Evolutionary conservation across 2,888 invertebrate genomes (phyloP).

Genomic region (Ormyrus rosae): DNA sequence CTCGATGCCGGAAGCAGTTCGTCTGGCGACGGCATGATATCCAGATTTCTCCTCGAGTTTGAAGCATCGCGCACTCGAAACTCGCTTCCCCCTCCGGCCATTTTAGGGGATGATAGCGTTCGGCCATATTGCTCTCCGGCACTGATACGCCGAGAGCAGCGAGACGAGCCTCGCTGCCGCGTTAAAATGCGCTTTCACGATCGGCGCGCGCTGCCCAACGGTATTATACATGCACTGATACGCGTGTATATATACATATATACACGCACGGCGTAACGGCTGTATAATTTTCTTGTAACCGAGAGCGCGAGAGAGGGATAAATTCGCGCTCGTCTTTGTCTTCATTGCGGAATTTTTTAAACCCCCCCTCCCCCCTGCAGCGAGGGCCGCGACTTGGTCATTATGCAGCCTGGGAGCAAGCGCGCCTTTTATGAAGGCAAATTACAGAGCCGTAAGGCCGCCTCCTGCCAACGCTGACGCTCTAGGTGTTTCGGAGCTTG

Average conservation of each 20-base stretch:
- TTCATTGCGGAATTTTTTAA: constrained; percentile 54
- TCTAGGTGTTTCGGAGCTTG: constrained; percentile 63
- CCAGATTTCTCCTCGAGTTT: neutral
- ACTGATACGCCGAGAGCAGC: neutral
- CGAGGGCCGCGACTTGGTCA: constrained; percentile 58
- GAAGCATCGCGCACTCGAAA: constrained; percentile 24
- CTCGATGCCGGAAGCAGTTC: constrained; percentile 24
- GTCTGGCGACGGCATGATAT: neutral
- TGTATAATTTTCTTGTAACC: constrained; percentile 70
- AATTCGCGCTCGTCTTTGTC: constrained; percentile 69
- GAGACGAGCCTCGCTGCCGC: constrained; percentile 1
- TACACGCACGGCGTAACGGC: constrained; percentile 30
- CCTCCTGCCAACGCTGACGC: constrained; percentile 70
- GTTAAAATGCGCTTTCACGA: constrained; percentile 47
- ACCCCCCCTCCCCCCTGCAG: neutral
- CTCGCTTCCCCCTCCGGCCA: constrained; percentile 38
- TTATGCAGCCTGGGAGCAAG: neutral
- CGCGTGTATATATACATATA: neutral
- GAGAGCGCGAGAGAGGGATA: constrained; percentile 69
- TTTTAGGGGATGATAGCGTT: constrained; percentile 52
- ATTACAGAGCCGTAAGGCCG: constrained; percentile 73
- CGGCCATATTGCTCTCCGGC: constrained; percentile 28
- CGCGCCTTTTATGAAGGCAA: constrained; percentile 72
- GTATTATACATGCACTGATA: neutral
- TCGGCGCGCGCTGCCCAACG: constrained; percentile 24